Evolutionary conservation across 2,113 vertebrate genomes (phyloP).

Genomic region (Oriolus oriolus): DNA sequence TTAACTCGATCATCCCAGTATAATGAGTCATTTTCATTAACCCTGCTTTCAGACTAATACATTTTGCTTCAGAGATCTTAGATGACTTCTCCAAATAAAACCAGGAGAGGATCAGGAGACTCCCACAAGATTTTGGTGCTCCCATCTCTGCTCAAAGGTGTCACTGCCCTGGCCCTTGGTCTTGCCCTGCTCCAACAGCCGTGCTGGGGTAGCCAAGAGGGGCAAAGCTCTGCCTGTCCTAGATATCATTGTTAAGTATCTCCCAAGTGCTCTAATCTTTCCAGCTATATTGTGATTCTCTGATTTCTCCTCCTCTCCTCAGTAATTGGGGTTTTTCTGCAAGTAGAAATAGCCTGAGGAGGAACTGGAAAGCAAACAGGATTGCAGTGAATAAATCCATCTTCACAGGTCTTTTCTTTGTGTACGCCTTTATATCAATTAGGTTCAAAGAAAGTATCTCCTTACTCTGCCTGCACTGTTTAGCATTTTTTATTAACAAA

Average conservation of each 20-base stretch:
- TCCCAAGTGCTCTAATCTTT: not conserved
- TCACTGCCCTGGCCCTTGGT: not conserved
- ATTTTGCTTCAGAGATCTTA: not conserved
- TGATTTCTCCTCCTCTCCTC: conserved; percentile 29
- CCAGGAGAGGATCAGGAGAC: not conserved
- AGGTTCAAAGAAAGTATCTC: conserved; percentile 59
- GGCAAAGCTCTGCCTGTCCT: not conserved
- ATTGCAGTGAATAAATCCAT: conserved; percentile 32
- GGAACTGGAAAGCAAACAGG: not conserved
- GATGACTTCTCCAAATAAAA: not conserved
- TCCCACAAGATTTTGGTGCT: not conserved
- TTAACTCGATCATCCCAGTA: not conserved
- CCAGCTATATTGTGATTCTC: not conserved
- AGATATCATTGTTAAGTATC: not conserved
- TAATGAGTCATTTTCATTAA: not conserved
- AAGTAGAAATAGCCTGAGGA: not conserved
- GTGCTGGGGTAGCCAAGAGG: not conserved
- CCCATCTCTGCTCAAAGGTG: not conserved
- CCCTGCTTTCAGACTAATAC: not conserved
- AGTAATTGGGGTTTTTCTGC: not conserved
- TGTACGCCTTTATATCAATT: not conserved
- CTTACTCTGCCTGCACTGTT: conserved; percentile 11
- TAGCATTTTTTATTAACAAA: conserved; percentile 63
- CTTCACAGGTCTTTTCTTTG: conserved; percentile 13
- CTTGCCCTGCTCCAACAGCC: not conserved